Base-by-base conservation (phyloP, 2,888 invertebrate genomes). In the Rhagonycha lutea region DNA sequence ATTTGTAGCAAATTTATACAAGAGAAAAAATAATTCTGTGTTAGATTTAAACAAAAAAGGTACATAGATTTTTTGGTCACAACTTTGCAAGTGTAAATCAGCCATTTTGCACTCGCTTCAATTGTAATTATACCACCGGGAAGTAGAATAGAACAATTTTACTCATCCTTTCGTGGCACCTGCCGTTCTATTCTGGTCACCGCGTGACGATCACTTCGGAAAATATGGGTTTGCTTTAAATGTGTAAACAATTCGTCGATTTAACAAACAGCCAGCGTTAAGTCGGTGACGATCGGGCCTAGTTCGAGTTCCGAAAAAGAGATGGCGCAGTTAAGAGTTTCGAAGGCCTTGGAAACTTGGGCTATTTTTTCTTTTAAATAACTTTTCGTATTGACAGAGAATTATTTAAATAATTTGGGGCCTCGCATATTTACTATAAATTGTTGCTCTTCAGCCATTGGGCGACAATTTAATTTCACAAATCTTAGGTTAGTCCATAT, bases 1-100 rank as follows among this genome's bases (percentile, higher is more conserved):
- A 75, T 75, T 75, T 75, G 68, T 75, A 75, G 71, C 61, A 28
- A 18, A 70, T 75, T 72, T 76, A 73, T 73, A 75, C 60, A 62
- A 23, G 12, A 11, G 26, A 23, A 26, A 23, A 65, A 18, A 65
- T 63, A 23, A 65, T 14, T 29, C 14, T 68, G 14, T 68, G 68
- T 68, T 29, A 68, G 28, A 32, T 68, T 68, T 68, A 68, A 18
- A 47, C 47, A 47, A 47, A n/a, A 47, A 26, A 63, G n/a, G 8
- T 10, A 24, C 4, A 26, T 68, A 14, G 8, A 23, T 23, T 18
- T 68, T 14, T 14, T 7, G 24, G 8, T 29, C 28, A 4, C 7
- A 29, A 68, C n/a, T 68, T 29, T 26, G 28, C 28, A 1, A 12
- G 68, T 68, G 68, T 14, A 32, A 18, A 28, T 18, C 68, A 68